Evolutionary conservation across 2,113 vertebrate genomes (phyloP), one percentile per base, ranked within the genome.

Genomic region (Acanthochromis polyacanthus): DNA sequence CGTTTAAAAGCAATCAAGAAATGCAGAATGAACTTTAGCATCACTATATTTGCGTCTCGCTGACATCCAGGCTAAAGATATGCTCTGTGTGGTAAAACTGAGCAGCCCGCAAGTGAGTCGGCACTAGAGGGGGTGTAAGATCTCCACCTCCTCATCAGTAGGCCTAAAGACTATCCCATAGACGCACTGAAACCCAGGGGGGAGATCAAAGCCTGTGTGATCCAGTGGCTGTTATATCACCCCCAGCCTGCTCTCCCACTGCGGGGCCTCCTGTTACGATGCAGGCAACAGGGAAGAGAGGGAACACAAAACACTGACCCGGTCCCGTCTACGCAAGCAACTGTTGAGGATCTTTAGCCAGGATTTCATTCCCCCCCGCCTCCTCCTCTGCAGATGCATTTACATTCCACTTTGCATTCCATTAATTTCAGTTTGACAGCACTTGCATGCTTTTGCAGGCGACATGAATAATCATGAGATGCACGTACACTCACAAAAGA

Each of bases 181-280:
- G 76, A 86, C 45, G 51, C 64, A 64, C n/a, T 74, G 70, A 75
- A 84, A 84, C 82, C 87, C 79, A 74, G 74, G 85, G 64, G 81
- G 80, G 59, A 80, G 82, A 90, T 90, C 84, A 92, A 91, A 92
- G 92, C 75, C 52, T 66, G 70, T 83, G 86, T 89, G 90, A 91
- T 93, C 83, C 83, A 82, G 79, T 80, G 84, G 88, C 85, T 87
- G 80, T 88, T 86, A 80, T 67, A 84, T 83, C 87, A 83, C 82
- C 72, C 77, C 67, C 17, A 10, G 78, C 70, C 80, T 52, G 75
- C 78, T 83, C 74, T 79, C 82, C 88, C 80, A 71, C 73, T 62
- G 73, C 40, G 48, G 83, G 75, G 83, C 83, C 86, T 82, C 84
- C 85, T 46, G 75, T 86, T 84, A 76, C n/a, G 8, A 74, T 0